A percentile compares a stretch with the other conserved stretches of the same genome.
phyloP scores from a whole-genome alignment of 2,888 invertebrate genomes.

The Lepeophtheirus nordmannii region DNA sequence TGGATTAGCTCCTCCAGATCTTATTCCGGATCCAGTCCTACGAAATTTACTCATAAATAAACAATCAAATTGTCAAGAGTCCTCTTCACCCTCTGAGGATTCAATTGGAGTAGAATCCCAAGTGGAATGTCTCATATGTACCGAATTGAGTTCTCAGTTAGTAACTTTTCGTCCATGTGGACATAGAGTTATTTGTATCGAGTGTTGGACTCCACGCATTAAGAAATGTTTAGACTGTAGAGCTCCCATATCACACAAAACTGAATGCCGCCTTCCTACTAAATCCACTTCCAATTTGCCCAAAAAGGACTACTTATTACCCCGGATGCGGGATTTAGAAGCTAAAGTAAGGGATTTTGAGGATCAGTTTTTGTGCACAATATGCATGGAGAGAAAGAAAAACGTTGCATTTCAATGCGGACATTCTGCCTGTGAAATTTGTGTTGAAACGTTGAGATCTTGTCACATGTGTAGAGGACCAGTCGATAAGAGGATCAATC shows the following conservation, averaged over 20 bases:
- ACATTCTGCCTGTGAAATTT: slow-evolving; percentile 64
- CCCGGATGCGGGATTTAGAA: slow-evolving; percentile 47
- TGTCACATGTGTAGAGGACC: slow-evolving; percentile 73
- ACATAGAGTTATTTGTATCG: slow-evolving; percentile 55
- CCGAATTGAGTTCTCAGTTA: slow-evolving; percentile 45
- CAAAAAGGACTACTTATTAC: slow-evolving; percentile 6
- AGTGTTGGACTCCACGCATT: slow-evolving; percentile 53
- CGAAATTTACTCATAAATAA: slow-evolving; percentile 25
- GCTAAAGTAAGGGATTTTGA: slow-evolving; percentile 69
- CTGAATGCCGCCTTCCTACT: slow-evolving; percentile 28
- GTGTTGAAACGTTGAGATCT: slow-evolving; percentile 59
- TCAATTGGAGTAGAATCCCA: not conserved
- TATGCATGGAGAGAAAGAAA: slow-evolving; percentile 67
- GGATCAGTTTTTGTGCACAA: slow-evolving; percentile 66
- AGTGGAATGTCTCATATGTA: slow-evolving; percentile 46
- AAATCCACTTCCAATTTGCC: not conserved
- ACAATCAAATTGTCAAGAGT: not conserved
- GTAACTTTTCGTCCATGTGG: slow-evolving; percentile 56
- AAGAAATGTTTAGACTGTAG: slow-evolving; percentile 58
- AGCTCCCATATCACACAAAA: slow-evolving; percentile 38
- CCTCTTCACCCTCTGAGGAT: not conserved
- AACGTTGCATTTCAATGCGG: slow-evolving; percentile 77
- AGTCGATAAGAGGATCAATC: slow-evolving; percentile 54
- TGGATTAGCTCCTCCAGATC: slow-evolving; percentile 51
- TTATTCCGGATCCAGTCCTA: slow-evolving; percentile 43